Evolutionary conservation across 2,797 vertebrate genomes (phyloP).

Genomic region (Rallus crepitans): DNA sequence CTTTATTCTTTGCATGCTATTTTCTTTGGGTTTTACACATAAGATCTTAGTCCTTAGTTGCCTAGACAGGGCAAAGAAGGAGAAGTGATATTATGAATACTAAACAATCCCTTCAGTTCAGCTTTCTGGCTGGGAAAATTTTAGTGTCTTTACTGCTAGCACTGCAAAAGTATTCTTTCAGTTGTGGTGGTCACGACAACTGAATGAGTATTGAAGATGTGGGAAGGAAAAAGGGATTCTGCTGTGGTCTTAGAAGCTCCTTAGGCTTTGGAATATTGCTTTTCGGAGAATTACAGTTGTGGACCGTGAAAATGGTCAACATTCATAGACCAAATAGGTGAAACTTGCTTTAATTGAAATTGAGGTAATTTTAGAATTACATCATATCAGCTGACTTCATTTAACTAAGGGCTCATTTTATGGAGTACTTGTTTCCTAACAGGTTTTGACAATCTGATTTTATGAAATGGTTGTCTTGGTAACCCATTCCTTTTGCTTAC

Average conservation of each 20-base stretch:
- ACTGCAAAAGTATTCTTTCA: not conserved
- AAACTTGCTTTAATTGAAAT: conserved; percentile 20
- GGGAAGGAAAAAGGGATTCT: not conserved
- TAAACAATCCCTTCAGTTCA: not conserved
- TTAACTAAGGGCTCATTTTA: conserved; percentile 35
- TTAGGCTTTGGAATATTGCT: not conserved
- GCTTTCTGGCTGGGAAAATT: not conserved
- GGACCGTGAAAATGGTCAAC: not conserved
- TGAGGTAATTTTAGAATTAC: not conserved
- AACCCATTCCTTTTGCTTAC: conserved; percentile 51
- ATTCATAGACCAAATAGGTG: not conserved
- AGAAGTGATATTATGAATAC: conserved; percentile 17
- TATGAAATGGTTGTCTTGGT: conserved; percentile 47
- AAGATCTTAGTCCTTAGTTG: not conserved
- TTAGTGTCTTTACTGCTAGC: not conserved
- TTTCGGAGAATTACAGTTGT: not conserved
- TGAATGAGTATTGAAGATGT: not conserved
- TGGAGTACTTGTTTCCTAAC: conserved; percentile 37
- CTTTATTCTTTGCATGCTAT: not conserved
- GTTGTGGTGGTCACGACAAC: not conserved
- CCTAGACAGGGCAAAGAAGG: not conserved
- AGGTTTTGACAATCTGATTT: conserved; percentile 43
- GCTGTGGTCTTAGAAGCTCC: not conserved
- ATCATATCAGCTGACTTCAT: conserved; percentile 3
- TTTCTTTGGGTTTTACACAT: not conserved